Evolutionary conservation across 2,888 invertebrate genomes (phyloP).

Genomic region (Conus canariensis): DNA sequence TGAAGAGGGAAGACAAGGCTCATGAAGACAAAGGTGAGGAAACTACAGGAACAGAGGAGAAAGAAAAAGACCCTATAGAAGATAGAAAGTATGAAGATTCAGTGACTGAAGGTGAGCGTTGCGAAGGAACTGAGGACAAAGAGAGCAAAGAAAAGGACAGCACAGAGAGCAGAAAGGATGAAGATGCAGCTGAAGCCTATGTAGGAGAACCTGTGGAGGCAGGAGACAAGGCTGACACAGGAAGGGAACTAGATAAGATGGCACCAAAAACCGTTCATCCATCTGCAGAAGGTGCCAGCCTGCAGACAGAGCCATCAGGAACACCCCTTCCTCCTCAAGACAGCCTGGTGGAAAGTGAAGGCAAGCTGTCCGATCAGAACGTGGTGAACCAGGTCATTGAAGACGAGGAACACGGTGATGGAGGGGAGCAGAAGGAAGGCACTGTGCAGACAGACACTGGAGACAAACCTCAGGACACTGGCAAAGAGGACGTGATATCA

Average conservation of each 20-base stretch:
- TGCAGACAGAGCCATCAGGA: neutral
- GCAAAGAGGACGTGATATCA: neutral
- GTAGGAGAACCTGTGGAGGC: neutral
- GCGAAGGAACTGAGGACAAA: constrained; percentile 10
- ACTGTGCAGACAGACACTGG: neutral
- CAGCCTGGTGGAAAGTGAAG: neutral
- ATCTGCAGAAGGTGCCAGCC: neutral
- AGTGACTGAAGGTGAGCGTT: neutral
- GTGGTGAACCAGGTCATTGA: neutral
- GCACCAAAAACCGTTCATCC: neutral
- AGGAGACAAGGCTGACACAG: neutral
- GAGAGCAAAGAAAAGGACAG: neutral
- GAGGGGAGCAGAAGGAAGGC: neutral
- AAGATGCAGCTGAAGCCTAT: neutral
- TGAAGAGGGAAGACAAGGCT: neutral
- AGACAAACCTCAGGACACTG: neutral
- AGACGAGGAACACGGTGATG: neutral
- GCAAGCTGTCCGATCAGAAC: neutral
- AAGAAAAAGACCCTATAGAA: too few species aligned
- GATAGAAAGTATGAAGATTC: too few species aligned
- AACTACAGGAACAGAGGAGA: neutral
- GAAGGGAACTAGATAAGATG: neutral
- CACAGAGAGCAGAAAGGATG: neutral
- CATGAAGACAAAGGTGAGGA: neutral
- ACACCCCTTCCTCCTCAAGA: neutral